A percentile compares a stretch with the other conserved stretches of the same genome.
Conservation (phyloP, 2,888 invertebrate species). For the Empis stercorea region DNA sequence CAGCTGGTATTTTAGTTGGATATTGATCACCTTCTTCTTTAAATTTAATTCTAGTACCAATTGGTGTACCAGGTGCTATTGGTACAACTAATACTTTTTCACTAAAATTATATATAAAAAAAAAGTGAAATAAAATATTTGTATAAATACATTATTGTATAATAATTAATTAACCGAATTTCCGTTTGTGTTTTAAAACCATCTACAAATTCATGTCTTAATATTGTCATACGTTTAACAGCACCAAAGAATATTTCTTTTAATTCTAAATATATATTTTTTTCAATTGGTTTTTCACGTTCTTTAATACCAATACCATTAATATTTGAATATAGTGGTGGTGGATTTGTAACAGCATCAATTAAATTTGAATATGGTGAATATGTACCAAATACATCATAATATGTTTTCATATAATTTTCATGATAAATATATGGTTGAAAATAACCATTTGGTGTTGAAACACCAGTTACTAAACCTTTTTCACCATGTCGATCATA, state of each 20-base stretch:
- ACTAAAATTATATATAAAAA: constrained; percentile 14
- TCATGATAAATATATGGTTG: constrained; percentile 71
- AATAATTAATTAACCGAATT: constrained; percentile 28
- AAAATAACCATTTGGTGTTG: constrained; percentile 53
- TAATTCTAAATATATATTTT: constrained; percentile 44
- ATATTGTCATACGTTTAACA: constrained; percentile 73
- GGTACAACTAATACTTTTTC: constrained; percentile 65
- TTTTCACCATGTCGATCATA: constrained; percentile 86
- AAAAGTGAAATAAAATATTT: neutral
- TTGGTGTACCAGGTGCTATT: constrained; percentile 59
- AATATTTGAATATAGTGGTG: constrained; percentile 46
- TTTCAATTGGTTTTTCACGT: constrained; percentile 46
- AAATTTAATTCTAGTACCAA: constrained; percentile 59
- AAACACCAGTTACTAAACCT: constrained; percentile 69
- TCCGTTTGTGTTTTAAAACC: constrained; percentile 48
- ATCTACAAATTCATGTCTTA: constrained; percentile 53
- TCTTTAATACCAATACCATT: constrained; percentile 51
- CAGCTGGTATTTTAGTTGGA: constrained; percentile 51
- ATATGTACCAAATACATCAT: constrained; percentile 68
- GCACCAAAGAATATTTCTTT: constrained; percentile 59
- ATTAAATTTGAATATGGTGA: constrained; percentile 72
- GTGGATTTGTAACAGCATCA: constrained; percentile 50
- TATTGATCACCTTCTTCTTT: constrained; percentile 70
- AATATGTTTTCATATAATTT: constrained; percentile 58
- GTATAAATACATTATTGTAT: neutral